Conservation (phyloP, 37 sponge, comb jelly and placozoan species). For the Cliona cf. orientalis region DNA sequence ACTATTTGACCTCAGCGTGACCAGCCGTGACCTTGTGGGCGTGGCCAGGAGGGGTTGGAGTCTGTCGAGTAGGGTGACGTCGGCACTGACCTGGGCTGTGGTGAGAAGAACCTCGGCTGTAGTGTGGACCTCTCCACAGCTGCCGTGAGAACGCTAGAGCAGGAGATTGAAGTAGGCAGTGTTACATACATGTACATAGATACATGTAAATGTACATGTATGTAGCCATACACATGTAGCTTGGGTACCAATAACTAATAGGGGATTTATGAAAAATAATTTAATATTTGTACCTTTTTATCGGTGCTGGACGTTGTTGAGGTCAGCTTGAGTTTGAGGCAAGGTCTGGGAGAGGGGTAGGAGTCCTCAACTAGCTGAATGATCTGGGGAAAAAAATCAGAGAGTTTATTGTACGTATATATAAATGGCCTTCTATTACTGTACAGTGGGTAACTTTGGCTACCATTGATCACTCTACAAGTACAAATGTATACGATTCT, state of each 20-base stretch:
- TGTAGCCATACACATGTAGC: conserved; percentile 8
- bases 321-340: conserved; percentile 30
- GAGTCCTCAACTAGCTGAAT: conserved; percentile 19
- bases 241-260: background rate
- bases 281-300: background rate
- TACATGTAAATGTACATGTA: conserved; percentile 3
- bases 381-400: conserved; percentile 2
- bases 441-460: too few species aligned
- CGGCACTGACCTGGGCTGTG: conserved; percentile 27
- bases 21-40: background rate
- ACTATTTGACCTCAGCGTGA: background rate
- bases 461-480: too few species aligned
- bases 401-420: background rate
- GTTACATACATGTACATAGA: background rate
- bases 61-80: conserved; percentile 53
- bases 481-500: too few species aligned
- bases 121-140: background rate
- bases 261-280: background rate
- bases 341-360: conserved; percentile 10
- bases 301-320: background rate
- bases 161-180: background rate
- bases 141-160: background rate
- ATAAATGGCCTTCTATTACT: background rate
- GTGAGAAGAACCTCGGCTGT: conserved; percentile 15
- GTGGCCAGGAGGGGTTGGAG: conserved; percentile 38